Conservation (phyloP, 2,113 vertebrate species). For the Eublepharis macularius region DNA sequence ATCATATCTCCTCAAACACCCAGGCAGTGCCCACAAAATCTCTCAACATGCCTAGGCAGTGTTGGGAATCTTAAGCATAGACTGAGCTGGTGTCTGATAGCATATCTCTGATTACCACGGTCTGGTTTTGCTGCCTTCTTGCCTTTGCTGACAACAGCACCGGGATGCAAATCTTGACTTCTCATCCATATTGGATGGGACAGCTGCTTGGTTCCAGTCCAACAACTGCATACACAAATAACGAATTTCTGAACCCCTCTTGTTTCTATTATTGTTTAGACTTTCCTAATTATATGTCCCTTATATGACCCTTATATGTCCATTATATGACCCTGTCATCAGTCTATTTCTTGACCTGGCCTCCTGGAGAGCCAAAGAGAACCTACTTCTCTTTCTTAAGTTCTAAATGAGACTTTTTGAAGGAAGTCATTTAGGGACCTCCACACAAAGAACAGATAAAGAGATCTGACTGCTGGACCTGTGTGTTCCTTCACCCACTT, state of each 20-base stretch:
- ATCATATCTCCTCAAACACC: too few species aligned
- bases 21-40: too few species aligned
- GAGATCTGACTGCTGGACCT: not conserved
- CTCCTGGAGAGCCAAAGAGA: not conserved
- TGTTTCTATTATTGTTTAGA: not conserved
- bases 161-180: not conserved
- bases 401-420: conserved; percentile 31
- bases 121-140: too few species aligned
- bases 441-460: not conserved
- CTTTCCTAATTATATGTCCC: not conserved
- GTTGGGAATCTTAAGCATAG: too few species aligned
- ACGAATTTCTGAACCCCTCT: not conserved
- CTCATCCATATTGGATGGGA: not conserved
- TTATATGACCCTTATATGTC: too few species aligned
- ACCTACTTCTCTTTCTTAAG: conserved; percentile 61
- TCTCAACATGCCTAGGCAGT: too few species aligned
- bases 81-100: too few species aligned
- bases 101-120: too few species aligned
- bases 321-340: not conserved
- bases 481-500: not conserved
- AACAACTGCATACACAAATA: not conserved
- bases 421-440: fast-evolving
- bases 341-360: not conserved
- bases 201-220: not conserved
- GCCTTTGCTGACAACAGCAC: not conserved